Evolutionary conservation across 2,113 vertebrate species (phyloP).

Genomic region (Poeciliopsis retropinna): DNA sequence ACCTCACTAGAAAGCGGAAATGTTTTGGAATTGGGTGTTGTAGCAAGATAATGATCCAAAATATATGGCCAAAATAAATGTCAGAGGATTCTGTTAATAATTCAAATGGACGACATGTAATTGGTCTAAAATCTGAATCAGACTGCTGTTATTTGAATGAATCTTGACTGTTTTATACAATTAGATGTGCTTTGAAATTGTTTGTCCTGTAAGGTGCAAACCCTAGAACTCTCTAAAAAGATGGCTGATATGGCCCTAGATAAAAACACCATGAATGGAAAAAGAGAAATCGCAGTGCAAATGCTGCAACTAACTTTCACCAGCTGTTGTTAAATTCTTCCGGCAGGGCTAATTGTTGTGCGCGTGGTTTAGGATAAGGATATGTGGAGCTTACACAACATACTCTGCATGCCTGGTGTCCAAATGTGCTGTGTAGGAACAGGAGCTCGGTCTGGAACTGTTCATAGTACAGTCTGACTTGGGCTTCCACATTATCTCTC

Average conservation of each 20-base stretch:
- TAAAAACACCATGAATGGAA: slow-evolving; percentile 50
- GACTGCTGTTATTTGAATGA: not conserved
- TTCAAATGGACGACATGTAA: not conserved
- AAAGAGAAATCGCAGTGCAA: slow-evolving; percentile 60
- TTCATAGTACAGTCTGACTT: slow-evolving; percentile 67
- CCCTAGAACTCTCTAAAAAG: not conserved
- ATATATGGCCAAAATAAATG: not conserved
- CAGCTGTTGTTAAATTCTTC: slow-evolving; percentile 80
- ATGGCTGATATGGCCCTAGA: slow-evolving; percentile 32
- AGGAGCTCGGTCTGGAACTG: slow-evolving; percentile 69
- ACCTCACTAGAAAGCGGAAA: not conserved
- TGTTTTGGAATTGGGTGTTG: not conserved
- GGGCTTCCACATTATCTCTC: slow-evolving; percentile 57
- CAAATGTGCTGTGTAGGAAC: slow-evolving; percentile 74
- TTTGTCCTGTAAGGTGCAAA: not conserved
- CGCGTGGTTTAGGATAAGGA: slow-evolving; percentile 80
- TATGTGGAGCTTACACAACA: slow-evolving; percentile 77
- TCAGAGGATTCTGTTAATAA: not conserved
- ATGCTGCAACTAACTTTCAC: slow-evolving; percentile 68
- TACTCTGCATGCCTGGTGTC: slow-evolving; percentile 76
- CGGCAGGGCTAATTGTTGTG: slow-evolving; percentile 78
- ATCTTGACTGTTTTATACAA: not conserved
- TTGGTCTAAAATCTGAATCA: not conserved
- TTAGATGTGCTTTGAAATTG: not conserved
- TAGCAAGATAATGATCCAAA: not conserved